Evolutionary conservation across 2,888 invertebrate species (phyloP).

Genomic region (Operophtera brumata): DNA sequence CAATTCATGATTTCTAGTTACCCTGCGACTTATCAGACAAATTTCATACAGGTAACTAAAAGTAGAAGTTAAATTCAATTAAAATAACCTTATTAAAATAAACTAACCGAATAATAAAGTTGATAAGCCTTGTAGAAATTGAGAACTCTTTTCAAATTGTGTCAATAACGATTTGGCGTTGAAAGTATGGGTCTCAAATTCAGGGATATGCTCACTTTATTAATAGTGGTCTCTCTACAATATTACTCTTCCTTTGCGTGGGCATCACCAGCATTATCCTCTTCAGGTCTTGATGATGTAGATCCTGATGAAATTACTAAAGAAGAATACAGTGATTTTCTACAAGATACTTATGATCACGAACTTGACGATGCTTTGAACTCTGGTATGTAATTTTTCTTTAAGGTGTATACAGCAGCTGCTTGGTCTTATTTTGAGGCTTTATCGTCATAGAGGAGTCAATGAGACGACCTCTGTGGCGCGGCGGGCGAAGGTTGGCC

Average conservation of each 20-base stretch:
- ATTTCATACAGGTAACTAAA: background rate
- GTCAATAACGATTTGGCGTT: background rate
- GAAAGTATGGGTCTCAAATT: background rate
- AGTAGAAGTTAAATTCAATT: conserved; percentile 30
- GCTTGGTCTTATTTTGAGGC: too few species aligned
- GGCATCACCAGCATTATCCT: background rate
- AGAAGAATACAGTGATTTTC: too few species aligned
- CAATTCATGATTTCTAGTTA: conserved; percentile 19
- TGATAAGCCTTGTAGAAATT: background rate
- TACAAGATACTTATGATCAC: too few species aligned
- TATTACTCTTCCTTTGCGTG: background rate
- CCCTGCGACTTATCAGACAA: background rate
- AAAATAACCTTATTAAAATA: conserved; percentile 26
- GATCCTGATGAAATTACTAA: too few species aligned
- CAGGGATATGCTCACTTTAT: background rate
- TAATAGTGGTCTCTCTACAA: background rate
- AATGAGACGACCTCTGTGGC: too few species aligned
- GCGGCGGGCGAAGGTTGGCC: too few species aligned
- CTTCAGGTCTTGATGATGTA: too few species aligned
- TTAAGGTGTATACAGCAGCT: too few species aligned
- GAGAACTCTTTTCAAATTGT: background rate
- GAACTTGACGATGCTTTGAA: too few species aligned
- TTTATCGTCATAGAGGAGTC: too few species aligned
- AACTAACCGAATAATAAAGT: background rate
- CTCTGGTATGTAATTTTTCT: too few species aligned